Conservation (phyloP, 2,797 vertebrate species). For the Eidolon dupreanum region DNA sequence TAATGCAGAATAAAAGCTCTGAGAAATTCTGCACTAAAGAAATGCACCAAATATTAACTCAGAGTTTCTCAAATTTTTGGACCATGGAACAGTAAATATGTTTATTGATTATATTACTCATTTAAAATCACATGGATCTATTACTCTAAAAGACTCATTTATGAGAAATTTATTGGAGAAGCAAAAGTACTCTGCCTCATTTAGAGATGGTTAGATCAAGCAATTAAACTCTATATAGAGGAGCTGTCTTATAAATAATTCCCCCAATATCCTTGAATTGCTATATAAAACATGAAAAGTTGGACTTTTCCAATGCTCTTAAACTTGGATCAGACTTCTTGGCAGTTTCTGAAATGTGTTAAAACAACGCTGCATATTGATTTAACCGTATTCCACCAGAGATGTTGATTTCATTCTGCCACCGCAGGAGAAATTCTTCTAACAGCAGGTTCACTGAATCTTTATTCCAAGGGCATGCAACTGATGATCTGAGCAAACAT, state of each 20-base stretch:
- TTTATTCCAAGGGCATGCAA: background rate
- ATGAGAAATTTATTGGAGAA: background rate
- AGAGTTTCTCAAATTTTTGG: background rate
- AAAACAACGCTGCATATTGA: background rate
- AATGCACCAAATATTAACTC: background rate
- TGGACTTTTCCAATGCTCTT: background rate
- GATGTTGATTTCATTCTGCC: background rate
- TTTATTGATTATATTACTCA: background rate
- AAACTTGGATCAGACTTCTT: background rate
- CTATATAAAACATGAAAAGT: background rate
- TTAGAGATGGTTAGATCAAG: background rate
- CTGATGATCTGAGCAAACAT: background rate
- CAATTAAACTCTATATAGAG: background rate
- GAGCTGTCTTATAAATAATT: background rate
- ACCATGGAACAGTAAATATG: background rate
- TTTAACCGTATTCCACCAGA: conserved; percentile 34
- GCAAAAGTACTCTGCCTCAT: background rate
- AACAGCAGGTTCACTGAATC: background rate
- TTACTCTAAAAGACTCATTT: background rate
- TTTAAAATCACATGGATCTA: background rate
- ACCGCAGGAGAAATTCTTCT: background rate
- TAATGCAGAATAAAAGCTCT: conserved; percentile 18
- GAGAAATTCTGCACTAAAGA: conserved; percentile 8
- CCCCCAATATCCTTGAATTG: background rate
- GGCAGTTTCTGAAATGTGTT: conserved; percentile 17